Conservation (phyloP, 2,888 invertebrate genomes). For the Laothoe populi region DNA sequence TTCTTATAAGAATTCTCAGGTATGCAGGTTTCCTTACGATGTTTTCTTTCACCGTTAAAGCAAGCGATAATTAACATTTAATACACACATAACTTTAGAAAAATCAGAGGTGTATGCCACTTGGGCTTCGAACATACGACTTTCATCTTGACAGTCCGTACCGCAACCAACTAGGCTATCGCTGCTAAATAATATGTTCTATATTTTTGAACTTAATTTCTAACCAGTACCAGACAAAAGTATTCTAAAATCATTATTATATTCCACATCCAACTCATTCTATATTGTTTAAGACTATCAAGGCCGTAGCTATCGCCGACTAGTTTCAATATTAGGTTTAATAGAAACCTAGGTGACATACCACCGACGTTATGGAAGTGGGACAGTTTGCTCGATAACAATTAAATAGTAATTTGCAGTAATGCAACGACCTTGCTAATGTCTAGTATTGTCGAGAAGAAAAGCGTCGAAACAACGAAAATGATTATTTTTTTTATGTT, state of each 20-base stretch:
- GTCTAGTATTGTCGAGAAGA: background rate
- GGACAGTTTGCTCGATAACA: slow-evolving; percentile 6
- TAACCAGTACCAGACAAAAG: background rate
- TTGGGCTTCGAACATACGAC: no score
- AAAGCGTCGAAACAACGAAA: background rate
- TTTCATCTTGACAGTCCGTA: no score
- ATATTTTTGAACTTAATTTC: no score
- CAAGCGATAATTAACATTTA: no score
- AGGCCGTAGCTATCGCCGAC: background rate
- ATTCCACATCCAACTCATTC: background rate
- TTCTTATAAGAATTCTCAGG: no score
- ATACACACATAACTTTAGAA: no score
- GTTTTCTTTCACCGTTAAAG: no score
- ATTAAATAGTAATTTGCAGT: slow-evolving; percentile 8
- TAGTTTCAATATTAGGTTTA: background rate
- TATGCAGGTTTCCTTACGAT: no score
- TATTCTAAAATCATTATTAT: background rate
- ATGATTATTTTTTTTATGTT: no score
- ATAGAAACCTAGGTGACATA: slow-evolving; percentile 6
- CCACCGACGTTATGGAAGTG: background rate
- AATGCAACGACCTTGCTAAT: slow-evolving; percentile 15
- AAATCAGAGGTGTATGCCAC: no score
- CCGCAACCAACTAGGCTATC: no score
- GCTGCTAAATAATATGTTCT: no score
- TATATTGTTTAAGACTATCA: background rate